Evolutionary conservation across 2,888 invertebrate genomes (phyloP), one percentile per base, ranked within the genome.

Genomic region (Latrodectus elegans): DNA sequence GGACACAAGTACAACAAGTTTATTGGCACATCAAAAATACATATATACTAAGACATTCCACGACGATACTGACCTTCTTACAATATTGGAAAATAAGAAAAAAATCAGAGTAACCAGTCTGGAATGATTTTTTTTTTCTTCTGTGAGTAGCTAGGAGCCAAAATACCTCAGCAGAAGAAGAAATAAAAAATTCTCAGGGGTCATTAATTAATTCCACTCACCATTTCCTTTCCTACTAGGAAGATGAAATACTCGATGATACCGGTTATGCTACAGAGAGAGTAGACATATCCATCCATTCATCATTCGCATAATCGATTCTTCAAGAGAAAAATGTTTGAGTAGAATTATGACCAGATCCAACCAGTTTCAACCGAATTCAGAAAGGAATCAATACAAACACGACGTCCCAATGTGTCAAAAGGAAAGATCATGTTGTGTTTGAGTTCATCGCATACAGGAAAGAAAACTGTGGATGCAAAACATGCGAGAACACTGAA

Each of bases 281-380:
- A 60, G 60, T 60, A 15, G 60, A 60, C 60, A 55, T 55, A 22
- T 55, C 55, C 49, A 53, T 65, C 65, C 17, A 65, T 67, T 51
- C 76, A 76, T 76, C 76, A 76, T 38, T 6, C 26, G 49, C 65
- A 67, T 76, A 76, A 67, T 51, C 65, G 65, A 76, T 51, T 53
- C 67, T 51, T 22, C 55, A 12, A 51, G 60, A 49, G 55, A 51
- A 22, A 60, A 15, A 60, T 60, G n/a, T 60, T 60, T 38, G 38
- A 38, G 38, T 38, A 38, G 38, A 38, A 38, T 38, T 38, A 38
- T 38, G 38, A 65, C 73, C 38, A 9, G 38, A 38, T 67, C 22
- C 49, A 71, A 74, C 81, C 81, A 82, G 74, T 67, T 82, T 10
- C 11, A 12, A 49, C 68, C 72, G 80, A 73, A 22, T 81, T 17